Conservation (phyloP, 2,113 vertebrate genomes). For the Narcine bancroftii region DNA sequence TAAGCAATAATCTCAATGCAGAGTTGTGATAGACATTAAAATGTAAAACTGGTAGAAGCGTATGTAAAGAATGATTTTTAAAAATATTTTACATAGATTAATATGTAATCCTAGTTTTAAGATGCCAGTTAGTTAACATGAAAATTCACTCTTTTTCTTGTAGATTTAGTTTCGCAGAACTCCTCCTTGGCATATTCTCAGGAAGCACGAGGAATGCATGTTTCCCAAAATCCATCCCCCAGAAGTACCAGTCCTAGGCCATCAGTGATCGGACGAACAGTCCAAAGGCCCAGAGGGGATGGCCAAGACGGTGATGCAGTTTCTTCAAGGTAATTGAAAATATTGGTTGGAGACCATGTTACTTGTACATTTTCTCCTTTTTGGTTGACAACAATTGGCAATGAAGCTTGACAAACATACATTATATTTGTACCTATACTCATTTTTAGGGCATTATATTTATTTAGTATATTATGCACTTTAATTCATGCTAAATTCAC, state of each 20-base stretch:
- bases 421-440: not conserved
- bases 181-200: constrained; percentile 79
- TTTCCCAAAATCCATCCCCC: constrained; percentile 70
- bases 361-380: not conserved
- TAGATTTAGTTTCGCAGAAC: constrained; percentile 80
- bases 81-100: not conserved
- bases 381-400: not conserved
- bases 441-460: not conserved
- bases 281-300: constrained; percentile 80
- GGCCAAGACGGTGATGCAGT: constrained; percentile 86
- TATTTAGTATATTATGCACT: not conserved
- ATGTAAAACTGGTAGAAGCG: too few relatives aligned
- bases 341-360: not conserved
- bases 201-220: constrained; percentile 58
- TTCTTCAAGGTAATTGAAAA: constrained; percentile 70
- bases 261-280: constrained; percentile 77
- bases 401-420: too few relatives aligned
- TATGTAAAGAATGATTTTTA: not conserved
- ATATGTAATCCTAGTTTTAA: not conserved
- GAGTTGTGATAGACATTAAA: too few relatives aligned
- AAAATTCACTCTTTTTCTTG: constrained; percentile 38
- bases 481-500: not conserved
- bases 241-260: constrained; percentile 78
- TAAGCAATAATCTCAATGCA: too few relatives aligned
- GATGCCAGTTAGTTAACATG: not conserved